Evolutionary conservation across 1,140 invertebrate species (phyloP), one percentile per base, ranked within the genome.

Genomic region (Drosophila seguyi): DNA sequence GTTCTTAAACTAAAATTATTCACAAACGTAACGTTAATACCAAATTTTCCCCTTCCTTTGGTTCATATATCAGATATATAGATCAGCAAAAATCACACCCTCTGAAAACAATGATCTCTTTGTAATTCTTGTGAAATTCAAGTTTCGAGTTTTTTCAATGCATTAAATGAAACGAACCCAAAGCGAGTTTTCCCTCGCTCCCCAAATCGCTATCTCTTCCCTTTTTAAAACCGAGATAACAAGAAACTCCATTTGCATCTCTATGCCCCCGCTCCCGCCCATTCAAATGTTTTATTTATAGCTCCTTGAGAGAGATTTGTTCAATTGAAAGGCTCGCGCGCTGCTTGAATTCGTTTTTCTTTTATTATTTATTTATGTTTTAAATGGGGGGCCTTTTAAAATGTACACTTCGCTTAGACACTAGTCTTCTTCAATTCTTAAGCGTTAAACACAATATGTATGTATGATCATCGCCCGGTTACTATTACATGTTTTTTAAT

Each of bases 401-500:
- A 66, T 79, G 52, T 78, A 79, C 76, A 69, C 60, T 36, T 36
- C 47, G 29, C 31, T 69, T 65, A 39, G 18, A 31, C 47, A 39
- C 47, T 69, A 69, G 10, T 20, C 52, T 36, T 20, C 52, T 36
- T 55, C 36, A 57, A 42, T 36, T 57, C 34, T 55, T 25, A 34
- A 50, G 59, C 74, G 47, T 47, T 55, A 63, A 25, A 50, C 44
- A 41, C 7, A 11, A 41, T 22, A 20, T 22, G 39, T 42, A 6
- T 34, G 25, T 13, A 36, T 41, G 20, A 57, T 44, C 58, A 57
- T 44, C 58, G 69, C 48, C 52, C 31, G 52, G 47, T 50, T 50
- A 44, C 14, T 29, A 3, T 67, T 69, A 82, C 62, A 63, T 79
- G 45, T 66, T 58, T 66, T 58, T 81, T 66, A 76, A 66, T 67